A percentile compares a stretch with the other conserved stretches of the same genome.
These are phyloP conservation scores for Anticlea derivata DNA, from an alignment of 2,888 invertebrate species.

Conservation along the genomic window DNA sequence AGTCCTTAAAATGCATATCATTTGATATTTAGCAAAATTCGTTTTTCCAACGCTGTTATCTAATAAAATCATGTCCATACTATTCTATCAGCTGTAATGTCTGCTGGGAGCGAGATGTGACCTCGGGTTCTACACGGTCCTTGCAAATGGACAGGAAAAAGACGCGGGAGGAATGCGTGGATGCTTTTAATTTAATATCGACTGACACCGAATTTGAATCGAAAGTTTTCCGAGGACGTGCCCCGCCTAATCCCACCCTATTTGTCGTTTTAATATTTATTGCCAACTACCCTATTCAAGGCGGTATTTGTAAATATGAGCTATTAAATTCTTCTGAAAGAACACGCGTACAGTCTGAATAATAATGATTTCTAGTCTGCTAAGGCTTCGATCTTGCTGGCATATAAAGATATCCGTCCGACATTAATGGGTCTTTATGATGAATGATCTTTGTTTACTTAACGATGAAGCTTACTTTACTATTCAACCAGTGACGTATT, in stretches of 20 bases:
- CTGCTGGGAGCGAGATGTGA: constrained; percentile 73
- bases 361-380: constrained; percentile 32
- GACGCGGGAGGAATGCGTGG: constrained; percentile 81
- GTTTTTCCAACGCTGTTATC: not conserved
- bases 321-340: constrained; percentile 50
- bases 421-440: constrained; percentile 20
- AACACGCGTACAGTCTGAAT: constrained; percentile 37
- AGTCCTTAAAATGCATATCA: not conserved
- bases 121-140: constrained; percentile 78
- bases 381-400: constrained; percentile 29
- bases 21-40: no score
- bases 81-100: constrained; percentile 47
- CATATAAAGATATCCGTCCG: constrained; percentile 27
- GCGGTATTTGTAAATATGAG: constrained; percentile 53
- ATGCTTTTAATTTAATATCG: constrained; percentile 83
- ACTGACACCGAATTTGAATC: constrained; percentile 82
- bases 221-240: constrained; percentile 78
- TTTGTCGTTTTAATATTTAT: constrained; percentile 69
- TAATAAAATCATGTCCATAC: constrained; percentile 51
- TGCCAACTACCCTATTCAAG: constrained; percentile 42
- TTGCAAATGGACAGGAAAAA: constrained; percentile 84
- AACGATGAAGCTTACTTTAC: constrained; percentile 6
- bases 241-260: constrained; percentile 67
- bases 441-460: constrained; percentile 20
- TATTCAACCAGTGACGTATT: constrained; percentile 1